Percentiles rank a stretch among this genome's conserved stretches.
These are phyloP conservation scores for Tolypeutes matacus DNA, from an alignment of 2,797 vertebrate genomes.

Conservation along the genomic window DNA sequence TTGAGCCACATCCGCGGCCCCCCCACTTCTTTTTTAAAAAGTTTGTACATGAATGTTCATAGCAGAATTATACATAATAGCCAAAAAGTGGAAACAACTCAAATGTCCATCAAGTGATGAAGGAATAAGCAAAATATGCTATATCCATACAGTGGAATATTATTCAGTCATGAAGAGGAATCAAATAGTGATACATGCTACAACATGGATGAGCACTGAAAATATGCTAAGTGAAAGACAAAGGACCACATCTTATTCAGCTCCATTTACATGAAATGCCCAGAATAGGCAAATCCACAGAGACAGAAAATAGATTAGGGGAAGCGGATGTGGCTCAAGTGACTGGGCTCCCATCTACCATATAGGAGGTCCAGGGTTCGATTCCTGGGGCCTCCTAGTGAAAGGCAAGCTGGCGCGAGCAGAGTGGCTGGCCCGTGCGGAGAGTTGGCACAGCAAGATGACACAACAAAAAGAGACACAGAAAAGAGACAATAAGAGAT, in stretches of 20 bases:
- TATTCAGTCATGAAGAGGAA: constrained; percentile 13
- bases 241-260: not conserved
- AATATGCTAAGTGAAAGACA: not conserved
- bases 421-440: too few species aligned
- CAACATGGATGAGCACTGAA: not conserved
- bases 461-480: too few species aligned
- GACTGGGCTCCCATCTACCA: too few species aligned
- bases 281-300: not conserved
- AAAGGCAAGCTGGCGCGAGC: too few species aligned
- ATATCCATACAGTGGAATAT: not conserved
- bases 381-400: too few species aligned
- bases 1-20: too few species aligned
- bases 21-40: not conserved
- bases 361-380: too few species aligned
- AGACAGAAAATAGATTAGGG: not conserved
- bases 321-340: too few species aligned
- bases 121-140: not conserved
- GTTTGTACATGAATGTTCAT: not conserved
- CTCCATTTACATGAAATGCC: not conserved
- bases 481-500: too few species aligned
- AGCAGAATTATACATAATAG: not conserved
- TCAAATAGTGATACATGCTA: not conserved
- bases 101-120: not conserved
- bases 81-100: not conserved
- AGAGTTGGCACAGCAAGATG: too few species aligned